These are phyloP conservation scores for Pampusana beccarii DNA, from an alignment of 2,113 vertebrate species.

Conservation along the genomic window DNA sequence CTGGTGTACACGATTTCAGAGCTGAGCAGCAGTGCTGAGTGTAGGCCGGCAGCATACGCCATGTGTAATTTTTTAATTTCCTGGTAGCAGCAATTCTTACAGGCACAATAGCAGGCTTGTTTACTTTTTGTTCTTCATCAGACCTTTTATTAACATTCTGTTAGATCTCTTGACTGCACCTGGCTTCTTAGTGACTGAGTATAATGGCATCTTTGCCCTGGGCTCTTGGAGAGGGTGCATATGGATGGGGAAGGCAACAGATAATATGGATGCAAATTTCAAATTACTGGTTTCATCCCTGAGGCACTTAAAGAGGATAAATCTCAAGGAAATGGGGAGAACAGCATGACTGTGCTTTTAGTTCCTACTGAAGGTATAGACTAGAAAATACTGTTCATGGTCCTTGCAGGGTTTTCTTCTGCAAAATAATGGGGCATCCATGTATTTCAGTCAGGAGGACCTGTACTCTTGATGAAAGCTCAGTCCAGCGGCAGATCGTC, in stretches of 20 bases:
- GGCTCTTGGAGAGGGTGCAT: not conserved
- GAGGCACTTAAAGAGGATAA: slow-evolving; percentile 8
- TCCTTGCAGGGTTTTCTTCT: not conserved
- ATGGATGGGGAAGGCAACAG: slow-evolving; percentile 39
- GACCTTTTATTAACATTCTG: slow-evolving; percentile 65
- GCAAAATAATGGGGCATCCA: accelerated
- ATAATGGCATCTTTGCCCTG: slow-evolving; percentile 56
- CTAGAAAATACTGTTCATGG: not conserved
- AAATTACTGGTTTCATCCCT: not conserved
- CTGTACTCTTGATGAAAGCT: not conserved
- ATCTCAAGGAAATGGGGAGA: not conserved
- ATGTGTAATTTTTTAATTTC: slow-evolving; percentile 60
- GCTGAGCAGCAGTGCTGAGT: not conserved
- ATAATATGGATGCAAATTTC: slow-evolving; percentile 57
- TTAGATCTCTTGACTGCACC: slow-evolving; percentile 53
- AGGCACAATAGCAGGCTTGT: slow-evolving; percentile 51
- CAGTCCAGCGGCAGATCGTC: not conserved
- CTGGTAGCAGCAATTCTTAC: slow-evolving; percentile 59
- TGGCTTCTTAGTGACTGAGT: slow-evolving; percentile 48
- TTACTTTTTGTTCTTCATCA: slow-evolving; percentile 65
- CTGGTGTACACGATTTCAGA: not conserved
- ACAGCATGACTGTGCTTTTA: not conserved
- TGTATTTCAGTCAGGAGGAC: not conserved
- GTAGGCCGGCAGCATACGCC: slow-evolving; percentile 16
- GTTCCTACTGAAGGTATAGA: not conserved